Conservation (phyloP, 2,797 vertebrate species). For the Gobionotothen gibberifrons region DNA sequence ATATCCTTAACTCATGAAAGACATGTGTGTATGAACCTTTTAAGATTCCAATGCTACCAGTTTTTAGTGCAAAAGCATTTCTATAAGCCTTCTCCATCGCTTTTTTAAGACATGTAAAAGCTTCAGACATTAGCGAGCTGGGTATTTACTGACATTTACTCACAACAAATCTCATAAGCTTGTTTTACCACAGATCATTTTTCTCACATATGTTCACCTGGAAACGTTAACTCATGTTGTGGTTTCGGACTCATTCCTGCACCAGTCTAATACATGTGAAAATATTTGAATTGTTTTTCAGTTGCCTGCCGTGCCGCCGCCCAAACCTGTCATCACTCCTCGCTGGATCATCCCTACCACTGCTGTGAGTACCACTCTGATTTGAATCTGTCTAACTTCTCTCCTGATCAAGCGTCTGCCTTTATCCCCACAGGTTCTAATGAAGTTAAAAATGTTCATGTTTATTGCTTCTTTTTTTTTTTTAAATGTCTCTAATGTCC, state of each 20-base stretch:
- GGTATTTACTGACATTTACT: too few relatives aligned
- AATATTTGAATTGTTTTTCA: slow-evolving; percentile 42
- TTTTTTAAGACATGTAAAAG: too few relatives aligned
- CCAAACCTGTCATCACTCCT: slow-evolving; percentile 86
- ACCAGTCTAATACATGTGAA: too few relatives aligned
- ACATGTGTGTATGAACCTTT: not conserved
- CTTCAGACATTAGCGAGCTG: too few relatives aligned
- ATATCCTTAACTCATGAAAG: not conserved
- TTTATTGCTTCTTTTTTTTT: not conserved
- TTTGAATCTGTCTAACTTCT: too few relatives aligned
- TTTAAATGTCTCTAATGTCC: not conserved
- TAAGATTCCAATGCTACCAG: not conserved
- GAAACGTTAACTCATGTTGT: too few relatives aligned
- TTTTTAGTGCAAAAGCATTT: not conserved
- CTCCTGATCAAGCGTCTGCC: not conserved
- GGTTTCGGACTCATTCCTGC: too few relatives aligned
- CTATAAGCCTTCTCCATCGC: not conserved
- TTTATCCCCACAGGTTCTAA: not conserved
- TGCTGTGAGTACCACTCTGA: slow-evolving; percentile 72
- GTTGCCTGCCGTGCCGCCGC: slow-evolving; percentile 81
- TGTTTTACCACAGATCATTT: too few relatives aligned
- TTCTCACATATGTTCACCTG: too few relatives aligned
- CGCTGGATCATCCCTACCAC: slow-evolving; percentile 93
- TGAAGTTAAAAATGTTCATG: not conserved
- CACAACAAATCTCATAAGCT: too few relatives aligned